Conservation (phyloP, 2,113 vertebrate genomes). For the Chlorodrepanis virens region DNA sequence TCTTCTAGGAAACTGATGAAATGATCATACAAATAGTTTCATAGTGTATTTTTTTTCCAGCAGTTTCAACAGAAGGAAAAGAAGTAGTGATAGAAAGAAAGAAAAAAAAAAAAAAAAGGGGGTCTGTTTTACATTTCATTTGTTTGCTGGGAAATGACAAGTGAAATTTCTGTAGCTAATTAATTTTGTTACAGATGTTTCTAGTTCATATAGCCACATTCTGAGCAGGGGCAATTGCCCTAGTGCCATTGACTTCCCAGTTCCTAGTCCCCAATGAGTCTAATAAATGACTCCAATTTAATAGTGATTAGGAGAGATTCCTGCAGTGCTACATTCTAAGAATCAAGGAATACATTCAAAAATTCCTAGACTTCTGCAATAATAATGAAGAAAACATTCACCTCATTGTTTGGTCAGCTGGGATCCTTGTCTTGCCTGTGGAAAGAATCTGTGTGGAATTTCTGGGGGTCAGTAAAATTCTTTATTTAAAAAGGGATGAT, state of each 20-base stretch:
- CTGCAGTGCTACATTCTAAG: neutral
- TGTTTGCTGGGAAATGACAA: neutral
- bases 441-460: neutral
- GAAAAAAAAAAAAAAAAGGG: too few relatives aligned
- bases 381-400: neutral
- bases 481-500: neutral
- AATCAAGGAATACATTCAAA: neutral
- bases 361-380: neutral
- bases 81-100: neutral
- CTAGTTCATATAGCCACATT: neutral
- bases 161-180: neutral
- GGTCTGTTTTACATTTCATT: neutral
- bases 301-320: neutral
- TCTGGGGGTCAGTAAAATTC: neutral
- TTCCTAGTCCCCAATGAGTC: neutral
- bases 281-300: neutral
- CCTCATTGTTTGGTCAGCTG: neutral
- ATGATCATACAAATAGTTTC: neutral
- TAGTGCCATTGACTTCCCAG: neutral
- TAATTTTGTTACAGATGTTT: neutral
- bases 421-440: neutral
- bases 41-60: neutral
- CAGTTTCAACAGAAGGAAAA: neutral
- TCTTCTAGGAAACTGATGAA: neutral
- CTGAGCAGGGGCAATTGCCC: neutral